These are phyloP conservation scores for Enteromius viviparus DNA, from an alignment of 2,797 vertebrate genomes.

Conservation along the genomic window DNA sequence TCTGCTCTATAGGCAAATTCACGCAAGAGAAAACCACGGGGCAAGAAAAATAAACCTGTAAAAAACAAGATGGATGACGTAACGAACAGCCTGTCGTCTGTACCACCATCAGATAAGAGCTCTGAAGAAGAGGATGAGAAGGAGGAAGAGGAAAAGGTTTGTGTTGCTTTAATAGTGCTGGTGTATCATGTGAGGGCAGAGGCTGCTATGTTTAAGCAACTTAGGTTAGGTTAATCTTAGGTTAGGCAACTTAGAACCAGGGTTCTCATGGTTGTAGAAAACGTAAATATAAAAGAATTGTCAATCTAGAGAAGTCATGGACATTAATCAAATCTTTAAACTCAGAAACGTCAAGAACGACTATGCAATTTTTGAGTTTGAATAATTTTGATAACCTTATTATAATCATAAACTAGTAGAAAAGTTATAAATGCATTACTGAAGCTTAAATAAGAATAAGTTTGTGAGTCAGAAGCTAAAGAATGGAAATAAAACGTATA, in stretches of 20 bases:
- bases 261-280: neutral
- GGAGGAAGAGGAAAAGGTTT: conserved; percentile 74
- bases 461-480: neutral
- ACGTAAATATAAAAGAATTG: neutral
- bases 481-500: neutral
- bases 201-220: neutral
- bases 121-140: conserved; percentile 89
- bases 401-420: neutral
- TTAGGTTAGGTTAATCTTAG: too few relatives aligned
- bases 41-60: conserved; percentile 88
- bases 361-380: too few relatives aligned
- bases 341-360: neutral
- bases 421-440: neutral
- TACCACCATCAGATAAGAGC: conserved; percentile 87
- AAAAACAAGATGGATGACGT: conserved; percentile 90
- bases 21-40: conserved; percentile 88
- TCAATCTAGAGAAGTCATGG: neutral
- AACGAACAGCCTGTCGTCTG: conserved; percentile 90
- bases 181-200: neutral
- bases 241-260: too few relatives aligned
- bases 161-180: conserved; percentile 19
- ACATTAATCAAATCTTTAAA: neutral
- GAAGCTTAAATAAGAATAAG: neutral
- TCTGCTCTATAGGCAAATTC: conserved; percentile 83
- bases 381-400: neutral